These are phyloP conservation scores for Chromoteleia sp. DNA, from an alignment of 2,888 invertebrate genomes.

Conservation along the genomic window DNA sequence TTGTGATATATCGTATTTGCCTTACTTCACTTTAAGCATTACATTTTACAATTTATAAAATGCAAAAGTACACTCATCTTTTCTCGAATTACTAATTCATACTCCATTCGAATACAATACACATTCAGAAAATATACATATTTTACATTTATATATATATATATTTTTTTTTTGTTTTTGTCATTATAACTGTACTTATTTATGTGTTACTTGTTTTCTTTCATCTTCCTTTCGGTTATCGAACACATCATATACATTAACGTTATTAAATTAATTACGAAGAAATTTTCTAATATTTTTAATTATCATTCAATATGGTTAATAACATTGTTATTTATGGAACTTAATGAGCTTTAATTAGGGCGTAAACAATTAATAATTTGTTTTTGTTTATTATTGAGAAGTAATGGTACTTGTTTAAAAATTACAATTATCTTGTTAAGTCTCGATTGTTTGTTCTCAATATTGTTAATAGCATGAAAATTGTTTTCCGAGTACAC, in stretches of 20 bases:
- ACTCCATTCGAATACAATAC: conserved; percentile 10
- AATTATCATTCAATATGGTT: not conserved
- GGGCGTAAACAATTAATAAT: not conserved
- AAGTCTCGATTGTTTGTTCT: not conserved
- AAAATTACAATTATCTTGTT: conserved; percentile 1
- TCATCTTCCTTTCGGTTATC: conserved; percentile 15
- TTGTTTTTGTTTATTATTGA: not conserved
- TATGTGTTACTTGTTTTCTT: not conserved
- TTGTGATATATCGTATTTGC: conserved; percentile 15
- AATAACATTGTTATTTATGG: not conserved
- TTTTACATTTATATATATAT: conserved; percentile 23
- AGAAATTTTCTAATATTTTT: not conserved
- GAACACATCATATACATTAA: not conserved
- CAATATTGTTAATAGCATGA: conserved; percentile 9
- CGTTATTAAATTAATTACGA: not conserved
- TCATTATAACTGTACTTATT: not conserved
- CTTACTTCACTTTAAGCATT: conserved; percentile 34
- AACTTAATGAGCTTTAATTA: not conserved
- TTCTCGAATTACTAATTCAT: conserved; percentile 21
- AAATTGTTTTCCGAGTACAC: conserved; percentile 15
- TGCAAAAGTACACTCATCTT: conserved; percentile 17
- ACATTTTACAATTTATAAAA: conserved; percentile 27
- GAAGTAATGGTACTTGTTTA: no score
- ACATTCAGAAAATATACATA: conserved; percentile 27
- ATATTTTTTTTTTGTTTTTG: no score